These are phyloP conservation scores for Anolis carolinensis DNA, from an alignment of 2,113 vertebrate genomes.

Conservation along the genomic window DNA sequence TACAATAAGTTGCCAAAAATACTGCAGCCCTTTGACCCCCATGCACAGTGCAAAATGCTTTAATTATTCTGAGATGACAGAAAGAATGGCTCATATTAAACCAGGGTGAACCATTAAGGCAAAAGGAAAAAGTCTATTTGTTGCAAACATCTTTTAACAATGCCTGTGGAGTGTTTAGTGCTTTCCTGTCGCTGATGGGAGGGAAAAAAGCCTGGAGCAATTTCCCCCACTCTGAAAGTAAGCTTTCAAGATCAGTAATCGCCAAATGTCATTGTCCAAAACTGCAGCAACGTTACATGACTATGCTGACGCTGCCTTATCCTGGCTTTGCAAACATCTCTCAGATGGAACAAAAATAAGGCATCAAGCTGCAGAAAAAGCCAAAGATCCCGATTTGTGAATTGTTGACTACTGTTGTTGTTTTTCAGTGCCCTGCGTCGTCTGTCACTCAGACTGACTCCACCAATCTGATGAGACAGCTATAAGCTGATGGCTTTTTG, in stretches of 20 bases:
- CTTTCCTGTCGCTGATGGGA: slow-evolving; percentile 37
- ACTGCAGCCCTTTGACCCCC: not conserved
- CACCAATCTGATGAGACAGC: slow-evolving; percentile 15
- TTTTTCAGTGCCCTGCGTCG: not conserved
- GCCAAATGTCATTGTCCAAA: slow-evolving; percentile 52
- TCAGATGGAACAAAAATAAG: slow-evolving; percentile 28
- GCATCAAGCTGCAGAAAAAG: slow-evolving; percentile 31
- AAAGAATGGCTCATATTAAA: slow-evolving; percentile 32
- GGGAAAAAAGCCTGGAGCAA: slow-evolving; percentile 41
- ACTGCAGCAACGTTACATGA: slow-evolving; percentile 37
- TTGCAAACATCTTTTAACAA: slow-evolving; percentile 42
- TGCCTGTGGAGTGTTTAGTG: slow-evolving; percentile 32
- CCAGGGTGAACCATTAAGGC: slow-evolving; percentile 19
- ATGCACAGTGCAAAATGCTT: not conserved
- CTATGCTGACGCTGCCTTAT: slow-evolving; percentile 52
- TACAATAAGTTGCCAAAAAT: slow-evolving; percentile 3
- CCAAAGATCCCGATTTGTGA: slow-evolving; percentile 23
- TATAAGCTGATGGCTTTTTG: slow-evolving; percentile 34
- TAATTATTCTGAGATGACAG: not conserved
- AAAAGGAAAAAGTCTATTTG: slow-evolving; percentile 44
- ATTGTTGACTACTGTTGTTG: not conserved
- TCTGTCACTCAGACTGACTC: slow-evolving; percentile 33
- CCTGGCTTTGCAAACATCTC: slow-evolving; percentile 42
- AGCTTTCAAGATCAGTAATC: slow-evolving; percentile 63
- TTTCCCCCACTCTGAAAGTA: slow-evolving; percentile 58